Evolutionary conservation across 92 coral and sea anemone species (phyloP).

Genomic region (Actinernus sp.): DNA sequence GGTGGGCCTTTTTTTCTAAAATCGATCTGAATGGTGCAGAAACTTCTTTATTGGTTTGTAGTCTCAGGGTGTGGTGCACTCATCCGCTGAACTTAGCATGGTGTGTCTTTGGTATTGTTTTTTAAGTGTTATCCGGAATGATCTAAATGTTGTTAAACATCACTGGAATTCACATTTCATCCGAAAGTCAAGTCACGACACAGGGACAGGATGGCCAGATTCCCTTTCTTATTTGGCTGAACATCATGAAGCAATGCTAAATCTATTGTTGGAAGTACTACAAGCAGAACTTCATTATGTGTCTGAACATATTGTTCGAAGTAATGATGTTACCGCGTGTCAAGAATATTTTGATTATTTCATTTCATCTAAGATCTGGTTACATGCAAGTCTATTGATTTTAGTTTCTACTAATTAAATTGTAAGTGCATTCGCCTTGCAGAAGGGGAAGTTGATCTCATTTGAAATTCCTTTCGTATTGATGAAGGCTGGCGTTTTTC

Average conservation of each 20-base stretch:
- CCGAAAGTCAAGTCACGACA: slow-evolving; percentile 16
- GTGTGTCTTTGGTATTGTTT: slow-evolving; percentile 53
- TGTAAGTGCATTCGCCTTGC: no score
- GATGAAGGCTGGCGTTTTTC: no score
- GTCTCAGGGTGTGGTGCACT: slow-evolving; percentile 21
- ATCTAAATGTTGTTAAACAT: slow-evolving; percentile 12
- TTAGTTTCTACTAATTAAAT: no score
- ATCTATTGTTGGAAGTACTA: no score
- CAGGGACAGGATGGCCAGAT: slow-evolving; percentile 15
- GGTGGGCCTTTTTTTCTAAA: slow-evolving; percentile 74
- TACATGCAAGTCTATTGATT: no score
- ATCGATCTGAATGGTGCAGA: slow-evolving; percentile 46
- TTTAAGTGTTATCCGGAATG: slow-evolving; percentile 19
- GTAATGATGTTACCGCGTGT: slow-evolving; percentile 23
- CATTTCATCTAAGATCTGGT: no score
- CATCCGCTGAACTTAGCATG: no score
- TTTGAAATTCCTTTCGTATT: no score
- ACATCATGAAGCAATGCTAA: no score
- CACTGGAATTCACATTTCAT: slow-evolving; percentile 36
- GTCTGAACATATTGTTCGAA: no score
- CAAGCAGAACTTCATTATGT: slow-evolving; percentile 30
- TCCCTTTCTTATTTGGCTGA: no score
- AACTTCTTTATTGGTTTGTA: slow-evolving; percentile 50
- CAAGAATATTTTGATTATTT: slow-evolving; percentile 72
- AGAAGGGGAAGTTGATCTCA: no score